Conservation (phyloP, 92 coral and sea anemone genomes). For the Meandrina meandrites region DNA sequence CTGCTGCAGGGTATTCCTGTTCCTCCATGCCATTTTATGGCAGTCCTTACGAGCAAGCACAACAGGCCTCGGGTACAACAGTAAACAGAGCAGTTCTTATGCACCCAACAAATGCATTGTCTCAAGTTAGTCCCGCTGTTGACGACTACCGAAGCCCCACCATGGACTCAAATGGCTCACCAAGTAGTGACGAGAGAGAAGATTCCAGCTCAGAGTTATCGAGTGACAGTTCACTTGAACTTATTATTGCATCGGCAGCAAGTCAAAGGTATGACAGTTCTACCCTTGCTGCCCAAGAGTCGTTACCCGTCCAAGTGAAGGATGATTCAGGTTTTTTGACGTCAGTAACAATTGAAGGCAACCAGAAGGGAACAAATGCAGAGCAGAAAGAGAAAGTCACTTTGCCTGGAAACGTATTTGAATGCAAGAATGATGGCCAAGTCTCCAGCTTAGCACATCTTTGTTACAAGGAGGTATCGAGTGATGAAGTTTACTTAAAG, state of each 20-base stretch:
- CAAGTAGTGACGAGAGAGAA: background rate
- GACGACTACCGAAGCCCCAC: conserved; percentile 2
- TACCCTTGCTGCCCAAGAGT: background rate
- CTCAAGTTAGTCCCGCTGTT: background rate
- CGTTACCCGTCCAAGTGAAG: background rate
- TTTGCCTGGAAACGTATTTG: background rate
- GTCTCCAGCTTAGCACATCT: conserved; percentile 2
- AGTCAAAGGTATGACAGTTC: background rate
- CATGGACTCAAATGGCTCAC: background rate
- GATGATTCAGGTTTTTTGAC: background rate
- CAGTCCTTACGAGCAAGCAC: conserved; percentile 23
- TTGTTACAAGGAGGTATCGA: background rate
- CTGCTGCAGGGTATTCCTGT: background rate
- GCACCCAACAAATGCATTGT: background rate
- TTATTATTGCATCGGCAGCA: background rate
- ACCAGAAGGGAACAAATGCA: background rate
- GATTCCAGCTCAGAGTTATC: conserved; percentile 28
- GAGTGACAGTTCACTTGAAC: conserved; percentile 20
- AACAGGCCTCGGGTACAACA: background rate
- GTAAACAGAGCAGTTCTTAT: background rate
- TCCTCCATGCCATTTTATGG: conserved; percentile 13
- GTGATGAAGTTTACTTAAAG: background rate
- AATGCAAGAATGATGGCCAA: background rate
- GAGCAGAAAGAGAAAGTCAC: background rate
- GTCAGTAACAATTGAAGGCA: background rate